Conservation (phyloP, 2,113 vertebrate species). For the Amazona vittata region DNA sequence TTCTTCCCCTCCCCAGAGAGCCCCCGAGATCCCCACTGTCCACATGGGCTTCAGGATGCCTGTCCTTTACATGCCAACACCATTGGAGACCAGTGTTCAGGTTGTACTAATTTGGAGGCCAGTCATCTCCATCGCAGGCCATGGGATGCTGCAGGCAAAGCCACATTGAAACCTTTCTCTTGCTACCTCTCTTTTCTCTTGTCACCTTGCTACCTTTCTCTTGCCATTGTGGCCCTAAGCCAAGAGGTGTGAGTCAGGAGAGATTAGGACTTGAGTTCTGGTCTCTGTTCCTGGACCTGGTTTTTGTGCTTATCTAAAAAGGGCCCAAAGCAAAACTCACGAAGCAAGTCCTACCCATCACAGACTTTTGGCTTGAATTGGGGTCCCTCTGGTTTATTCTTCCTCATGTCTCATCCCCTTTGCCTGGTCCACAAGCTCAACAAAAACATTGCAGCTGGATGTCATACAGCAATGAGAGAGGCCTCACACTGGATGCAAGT, state of each 20-base stretch:
- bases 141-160: neutral
- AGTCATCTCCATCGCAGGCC: neutral
- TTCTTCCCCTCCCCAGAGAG: neutral
- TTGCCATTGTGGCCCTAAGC: neutral
- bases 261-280: neutral
- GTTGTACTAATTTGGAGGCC: neutral
- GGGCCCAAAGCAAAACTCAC: neutral
- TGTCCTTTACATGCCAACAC: neutral
- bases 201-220: neutral
- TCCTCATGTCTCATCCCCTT: neutral
- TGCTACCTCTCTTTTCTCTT: neutral
- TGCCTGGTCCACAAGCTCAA: neutral
- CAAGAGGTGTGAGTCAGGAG: neutral
- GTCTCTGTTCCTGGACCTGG: neutral
- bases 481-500: neutral
- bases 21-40: neutral
- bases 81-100: neutral
- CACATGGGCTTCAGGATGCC: neutral
- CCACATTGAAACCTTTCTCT: neutral
- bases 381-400: neutral
- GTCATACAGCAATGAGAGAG: neutral
- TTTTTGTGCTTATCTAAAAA: neutral
- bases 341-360: neutral
- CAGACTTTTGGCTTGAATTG: neutral
- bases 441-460: neutral